Base-by-base conservation (phyloP, 35 echinoderm and acorn worm genomes). In the Nesometra sesokonis region DNA sequence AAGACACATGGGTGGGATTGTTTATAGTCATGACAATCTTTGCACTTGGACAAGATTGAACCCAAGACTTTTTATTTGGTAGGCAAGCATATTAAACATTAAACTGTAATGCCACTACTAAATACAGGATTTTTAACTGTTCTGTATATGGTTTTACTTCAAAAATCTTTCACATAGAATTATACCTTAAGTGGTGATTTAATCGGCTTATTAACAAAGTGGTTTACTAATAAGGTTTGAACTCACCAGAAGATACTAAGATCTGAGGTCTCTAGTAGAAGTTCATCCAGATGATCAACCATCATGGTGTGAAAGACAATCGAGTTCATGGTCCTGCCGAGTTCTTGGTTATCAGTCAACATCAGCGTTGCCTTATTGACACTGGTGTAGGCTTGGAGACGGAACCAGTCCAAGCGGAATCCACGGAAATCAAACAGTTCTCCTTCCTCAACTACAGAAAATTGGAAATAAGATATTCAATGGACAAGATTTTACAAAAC, bases 241-340 rank as follows among this genome's bases (percentile, higher is more conserved):
- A 57, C 89, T 87, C 31, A 97, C 95, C 95, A 97, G 85, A 97
- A 97, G 35, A 97, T 88, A 46, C 95, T 97, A 34, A 97, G 78
- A 47, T 97, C 95, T 0, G 95, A 97, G 0, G 95, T 97, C 47
- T 97, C 95, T 17, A 91, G 76, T 8, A 97, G 85, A 29, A 97
- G 86, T 57, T 97, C 92, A 89, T 97, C 95, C 32, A 93, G 79
- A 5, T 86, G 78, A 40, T 97, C 95, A 5, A 97, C 95, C 95
- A 97, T 97, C 86, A 91, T 85, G 86, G 95, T 97, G 77, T 97
- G 95, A 77, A 93, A 97, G 35, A 93, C 67, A 27, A 97, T 93
- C 39, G 95, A 93, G 47, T 97, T 97, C 85, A 97, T 85, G 23
- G 95, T 97, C 33, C 92, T 87, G 30, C 92, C 95, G 33, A 97